phyloP scores from a whole-genome alignment of 1,140 invertebrate genomes.

The Drosophila pachea region DNA sequence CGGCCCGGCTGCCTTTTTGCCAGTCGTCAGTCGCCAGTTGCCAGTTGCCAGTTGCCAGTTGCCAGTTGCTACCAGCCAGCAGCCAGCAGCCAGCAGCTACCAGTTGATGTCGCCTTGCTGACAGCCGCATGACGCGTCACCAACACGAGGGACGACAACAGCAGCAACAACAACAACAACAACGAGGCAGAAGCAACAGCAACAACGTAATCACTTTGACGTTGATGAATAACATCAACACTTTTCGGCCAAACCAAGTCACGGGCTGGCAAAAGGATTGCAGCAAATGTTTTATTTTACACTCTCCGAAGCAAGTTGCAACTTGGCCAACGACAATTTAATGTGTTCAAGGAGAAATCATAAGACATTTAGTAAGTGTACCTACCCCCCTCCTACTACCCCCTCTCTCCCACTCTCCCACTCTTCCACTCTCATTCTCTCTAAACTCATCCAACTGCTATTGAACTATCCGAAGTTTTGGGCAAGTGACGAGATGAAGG shows the following conservation, averaged over 20 bases:
- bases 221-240: slow-evolving; percentile 67
- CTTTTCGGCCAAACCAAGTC: slow-evolving; percentile 40
- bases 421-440: too few species aligned
- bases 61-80: too few species aligned
- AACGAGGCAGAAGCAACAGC: slow-evolving; percentile 23
- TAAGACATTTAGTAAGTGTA: not conserved
- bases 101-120: slow-evolving; percentile 36
- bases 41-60: slow-evolving; percentile 5
- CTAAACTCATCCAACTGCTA: too few species aligned
- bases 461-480: too few species aligned
- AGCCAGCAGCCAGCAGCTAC: too few species aligned
- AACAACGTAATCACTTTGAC: slow-evolving; percentile 44
- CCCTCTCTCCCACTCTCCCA: too few species aligned
- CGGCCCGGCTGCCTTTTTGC: slow-evolving; percentile 8
- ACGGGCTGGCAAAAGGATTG: slow-evolving; percentile 23
- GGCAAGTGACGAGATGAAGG: too few species aligned
- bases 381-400: too few species aligned
- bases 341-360: slow-evolving; percentile 4
- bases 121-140: slow-evolving; percentile 31
- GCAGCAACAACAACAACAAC: slow-evolving; percentile 1
- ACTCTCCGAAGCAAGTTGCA: slow-evolving; percentile 10
- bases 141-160: not conserved
- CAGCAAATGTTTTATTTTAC: slow-evolving; percentile 36
- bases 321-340: slow-evolving; percentile 13
- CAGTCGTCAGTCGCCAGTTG: slow-evolving; percentile 13